phyloP scores from a whole-genome alignment of 2,113 vertebrate genomes.

The Verasper variegatus region DNA sequence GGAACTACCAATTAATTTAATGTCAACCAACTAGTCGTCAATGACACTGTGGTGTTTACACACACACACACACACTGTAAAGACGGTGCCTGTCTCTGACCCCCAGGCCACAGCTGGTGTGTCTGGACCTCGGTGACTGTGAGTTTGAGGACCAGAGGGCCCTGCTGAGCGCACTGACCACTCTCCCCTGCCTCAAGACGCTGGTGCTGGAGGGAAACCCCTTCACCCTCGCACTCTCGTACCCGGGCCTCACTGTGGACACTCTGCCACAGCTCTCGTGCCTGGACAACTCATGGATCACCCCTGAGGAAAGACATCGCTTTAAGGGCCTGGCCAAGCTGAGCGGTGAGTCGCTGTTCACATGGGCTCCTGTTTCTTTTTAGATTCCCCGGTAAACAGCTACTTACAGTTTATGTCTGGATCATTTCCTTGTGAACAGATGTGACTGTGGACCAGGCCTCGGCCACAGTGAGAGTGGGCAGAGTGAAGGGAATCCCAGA shows the following conservation, averaged over 20 bases:
- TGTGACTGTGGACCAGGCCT: slow-evolving; percentile 57
- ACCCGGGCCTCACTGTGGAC: slow-evolving; percentile 87
- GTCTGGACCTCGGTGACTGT: slow-evolving; percentile 90
- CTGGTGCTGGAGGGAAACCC: slow-evolving; percentile 90
- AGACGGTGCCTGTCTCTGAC: background rate
- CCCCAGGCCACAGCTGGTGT: slow-evolving; percentile 88
- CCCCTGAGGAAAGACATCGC: slow-evolving; percentile 74
- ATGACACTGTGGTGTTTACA: no score
- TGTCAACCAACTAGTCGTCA: no score
- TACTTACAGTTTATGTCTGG: background rate
- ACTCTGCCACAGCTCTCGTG: slow-evolving; percentile 79
- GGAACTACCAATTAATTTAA: no score
- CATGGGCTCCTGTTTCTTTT: background rate
- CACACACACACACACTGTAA: no score
- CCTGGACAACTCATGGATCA: slow-evolving; percentile 82
- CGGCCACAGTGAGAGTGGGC: slow-evolving; percentile 80
- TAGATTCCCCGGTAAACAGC: background rate
- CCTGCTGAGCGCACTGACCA: slow-evolving; percentile 75
- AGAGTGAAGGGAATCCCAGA: slow-evolving; percentile 80
- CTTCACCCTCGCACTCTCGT: slow-evolving; percentile 80
- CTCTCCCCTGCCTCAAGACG: slow-evolving; percentile 77
- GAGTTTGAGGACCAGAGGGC: slow-evolving; percentile 79
- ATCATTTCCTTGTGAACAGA: slow-evolving; percentile 68
- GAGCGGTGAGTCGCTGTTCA: slow-evolving; percentile 77
- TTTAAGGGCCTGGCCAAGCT: slow-evolving; percentile 78